Evolutionary conservation across 1,140 invertebrate species (phyloP), one percentile per base, ranked within the genome.

Genomic region (Heliconius hermathena): DNA sequence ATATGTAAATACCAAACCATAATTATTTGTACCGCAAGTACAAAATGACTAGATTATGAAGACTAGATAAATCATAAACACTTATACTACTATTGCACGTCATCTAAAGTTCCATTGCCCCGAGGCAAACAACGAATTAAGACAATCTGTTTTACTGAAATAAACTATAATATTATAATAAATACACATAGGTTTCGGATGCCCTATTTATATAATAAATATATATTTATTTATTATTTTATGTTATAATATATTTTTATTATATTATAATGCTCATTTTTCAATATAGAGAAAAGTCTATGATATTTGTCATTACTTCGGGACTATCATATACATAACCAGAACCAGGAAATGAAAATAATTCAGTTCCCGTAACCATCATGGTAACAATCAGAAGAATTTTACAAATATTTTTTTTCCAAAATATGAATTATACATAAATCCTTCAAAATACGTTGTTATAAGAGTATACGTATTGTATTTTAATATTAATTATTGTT

Each of bases 61-160:
- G 71, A 72, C 71, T 72, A 72, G 36, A 72, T 38, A 71, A 72
- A 38, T 41, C 8, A 72, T 72, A 54, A 60, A 41, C 29, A 76
- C 22, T 52, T 73, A 60, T 57, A 57, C 29, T 33, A 77, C 71
- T 79, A 79, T 79, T 79, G 77, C 77, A 74, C 72, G 49, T 70
- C 49, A 73, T 71, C 60, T 66, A 66, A 29, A 66, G 8, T 29
- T 66, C 29, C 60, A 29, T 26, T 66, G 26, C 26, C 60, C 60
- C 60, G 60, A 66, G 29, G 60, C 60, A 66, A 66, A 36, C 3
- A 38, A n/a, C 54, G 6, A 33, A 73, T n/a, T 73, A 46, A 38
- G n/a, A n/a, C 8, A 13, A 49, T 73, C 16, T 29, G 1, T 74
- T 74, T 26, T 26, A 52, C 22, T 60, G n/a, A 22, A 22, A 22